Conservation (phyloP, 2,113 vertebrate genomes). For the Psophia crepitans region DNA sequence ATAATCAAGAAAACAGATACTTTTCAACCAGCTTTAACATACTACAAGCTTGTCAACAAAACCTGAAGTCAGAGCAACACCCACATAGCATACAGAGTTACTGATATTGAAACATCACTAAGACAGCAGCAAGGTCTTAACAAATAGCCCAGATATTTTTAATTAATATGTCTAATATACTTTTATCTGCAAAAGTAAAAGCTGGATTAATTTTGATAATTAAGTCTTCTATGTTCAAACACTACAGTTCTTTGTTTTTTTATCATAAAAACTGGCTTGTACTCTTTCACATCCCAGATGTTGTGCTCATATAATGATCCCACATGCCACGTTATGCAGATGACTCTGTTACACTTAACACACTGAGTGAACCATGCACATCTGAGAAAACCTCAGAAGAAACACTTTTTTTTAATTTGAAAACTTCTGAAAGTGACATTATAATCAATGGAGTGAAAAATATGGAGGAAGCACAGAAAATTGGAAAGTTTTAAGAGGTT, state of each 20-base stretch:
- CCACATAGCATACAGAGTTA: not conserved
- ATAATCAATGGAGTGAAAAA: constrained; percentile 37
- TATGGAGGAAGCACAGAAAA: not conserved
- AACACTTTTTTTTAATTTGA: not conserved
- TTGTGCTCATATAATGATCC: not conserved
- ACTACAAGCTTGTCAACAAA: not conserved
- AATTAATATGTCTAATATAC: not conserved
- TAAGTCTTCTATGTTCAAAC: not conserved
- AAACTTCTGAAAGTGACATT: constrained; percentile 17
- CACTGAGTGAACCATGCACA: not conserved
- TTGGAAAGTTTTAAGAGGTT: not conserved
- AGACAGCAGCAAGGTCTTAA: not conserved
- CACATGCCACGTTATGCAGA: not conserved
- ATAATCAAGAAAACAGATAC: not conserved
- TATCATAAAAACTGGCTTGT: not conserved
- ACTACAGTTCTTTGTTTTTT: not conserved
- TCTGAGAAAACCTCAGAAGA: not conserved
- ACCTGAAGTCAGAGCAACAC: not conserved
- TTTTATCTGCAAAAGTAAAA: not conserved
- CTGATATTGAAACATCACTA: not conserved
- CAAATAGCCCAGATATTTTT: rapidly evolving
- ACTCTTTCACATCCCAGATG: not conserved
- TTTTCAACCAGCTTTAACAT: not conserved
- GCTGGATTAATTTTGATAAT: not conserved
- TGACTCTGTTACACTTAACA: not conserved